Conservation (phyloP, 2,888 invertebrate species). For the Lydus trimaculatus region DNA sequence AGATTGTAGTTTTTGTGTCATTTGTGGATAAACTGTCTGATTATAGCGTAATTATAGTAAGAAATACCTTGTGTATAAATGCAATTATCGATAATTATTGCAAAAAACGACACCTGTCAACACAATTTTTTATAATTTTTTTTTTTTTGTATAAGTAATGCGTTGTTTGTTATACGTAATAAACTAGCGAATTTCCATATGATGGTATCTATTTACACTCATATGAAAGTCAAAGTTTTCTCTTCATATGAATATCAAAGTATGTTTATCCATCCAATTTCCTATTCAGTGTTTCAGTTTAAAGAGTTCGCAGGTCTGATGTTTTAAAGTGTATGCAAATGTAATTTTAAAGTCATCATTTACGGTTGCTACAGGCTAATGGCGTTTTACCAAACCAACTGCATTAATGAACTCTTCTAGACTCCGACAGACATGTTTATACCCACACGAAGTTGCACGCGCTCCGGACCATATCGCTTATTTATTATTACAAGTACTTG, state of each 20-base stretch:
- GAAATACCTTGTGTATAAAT: neutral
- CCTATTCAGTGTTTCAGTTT: neutral
- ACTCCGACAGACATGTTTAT: constrained; percentile 60
- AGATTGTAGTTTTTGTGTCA: too few species aligned
- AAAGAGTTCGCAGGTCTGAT: constrained; percentile 17
- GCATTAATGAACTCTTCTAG: constrained; percentile 61
- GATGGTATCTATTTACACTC: neutral
- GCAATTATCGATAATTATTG: neutral
- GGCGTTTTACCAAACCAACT: constrained; percentile 59
- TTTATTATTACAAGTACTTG: constrained; percentile 59
- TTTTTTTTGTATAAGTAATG: too few species aligned
- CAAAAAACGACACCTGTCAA: neutral
- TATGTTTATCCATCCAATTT: neutral
- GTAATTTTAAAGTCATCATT: constrained; percentile 60
- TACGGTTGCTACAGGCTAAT: constrained; percentile 56
- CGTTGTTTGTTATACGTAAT: neutral
- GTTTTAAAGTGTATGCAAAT: constrained; percentile 55
- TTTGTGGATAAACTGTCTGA: too few species aligned
- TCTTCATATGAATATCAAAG: constrained; percentile 9
- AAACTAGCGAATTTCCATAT: neutral
- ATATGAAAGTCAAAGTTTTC: neutral
- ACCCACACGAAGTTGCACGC: constrained; percentile 60
- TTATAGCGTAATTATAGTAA: too few species aligned
- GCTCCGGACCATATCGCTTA: constrained; percentile 61
- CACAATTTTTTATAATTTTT: neutral